phyloP scores from a whole-genome alignment of 2,113 vertebrate species.

The Beaufortia kweichowensis region DNA sequence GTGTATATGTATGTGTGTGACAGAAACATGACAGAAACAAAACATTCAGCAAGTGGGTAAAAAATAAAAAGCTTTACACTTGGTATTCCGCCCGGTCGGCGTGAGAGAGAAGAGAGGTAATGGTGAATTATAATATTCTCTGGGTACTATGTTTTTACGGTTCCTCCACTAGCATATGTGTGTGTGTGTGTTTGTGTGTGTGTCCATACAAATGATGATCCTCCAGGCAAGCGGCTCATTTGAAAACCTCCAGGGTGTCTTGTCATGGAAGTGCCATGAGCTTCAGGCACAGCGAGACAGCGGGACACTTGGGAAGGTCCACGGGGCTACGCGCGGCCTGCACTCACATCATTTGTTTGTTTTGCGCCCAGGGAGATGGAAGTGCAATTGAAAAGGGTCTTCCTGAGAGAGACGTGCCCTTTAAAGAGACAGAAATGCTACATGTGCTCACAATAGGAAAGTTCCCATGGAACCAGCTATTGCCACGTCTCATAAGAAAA shows the following conservation, averaged over 20 bases:
- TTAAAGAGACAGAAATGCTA: constrained; percentile 34
- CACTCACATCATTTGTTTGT: constrained; percentile 50
- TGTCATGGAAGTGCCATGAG: constrained; percentile 37
- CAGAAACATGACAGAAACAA: constrained; percentile 34
- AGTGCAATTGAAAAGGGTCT: constrained; percentile 20
- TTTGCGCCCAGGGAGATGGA: constrained; percentile 40
- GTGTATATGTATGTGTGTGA: constrained; percentile 33
- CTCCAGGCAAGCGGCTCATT: constrained; percentile 30
- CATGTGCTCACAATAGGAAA: constrained; percentile 21
- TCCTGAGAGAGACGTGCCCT: constrained; percentile 48
- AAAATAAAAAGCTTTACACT: constrained; percentile 29
- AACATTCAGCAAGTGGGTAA: constrained; percentile 26
- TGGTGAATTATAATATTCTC: constrained; percentile 49
- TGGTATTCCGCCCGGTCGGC: constrained; percentile 12
- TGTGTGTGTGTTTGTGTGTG: constrained; percentile 18
- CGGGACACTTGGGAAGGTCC: constrained; percentile 45
- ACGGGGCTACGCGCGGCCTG: constrained; percentile 33
- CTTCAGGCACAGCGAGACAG: constrained; percentile 31
- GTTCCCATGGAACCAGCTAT: constrained; percentile 41
- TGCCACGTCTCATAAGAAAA: constrained; percentile 36
- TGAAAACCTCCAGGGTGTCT: constrained; percentile 47
- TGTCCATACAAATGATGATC: constrained; percentile 37
- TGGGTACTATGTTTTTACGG: constrained; percentile 17
- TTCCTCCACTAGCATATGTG: constrained; percentile 11
- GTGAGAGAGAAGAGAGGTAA: constrained; percentile 4